phyloP scores from a whole-genome alignment of 2,888 invertebrate species.

The Tetrapedia diversipes region DNA sequence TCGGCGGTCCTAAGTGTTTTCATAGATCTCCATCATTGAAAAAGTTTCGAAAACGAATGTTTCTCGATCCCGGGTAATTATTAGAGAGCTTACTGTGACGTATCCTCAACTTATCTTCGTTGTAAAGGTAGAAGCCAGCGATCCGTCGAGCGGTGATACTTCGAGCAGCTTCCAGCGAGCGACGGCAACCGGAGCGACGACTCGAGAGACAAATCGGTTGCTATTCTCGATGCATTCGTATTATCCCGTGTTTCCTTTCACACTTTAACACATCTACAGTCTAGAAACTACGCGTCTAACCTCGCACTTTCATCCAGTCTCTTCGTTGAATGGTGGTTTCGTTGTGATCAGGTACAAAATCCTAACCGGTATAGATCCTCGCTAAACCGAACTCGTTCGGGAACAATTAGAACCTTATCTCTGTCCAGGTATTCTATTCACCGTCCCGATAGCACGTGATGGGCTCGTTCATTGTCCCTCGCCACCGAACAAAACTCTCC shows the following conservation, averaged over 20 bases:
- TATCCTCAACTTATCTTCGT: constrained; percentile 59
- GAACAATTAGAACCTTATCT: constrained; percentile 50
- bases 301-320: constrained; percentile 26
- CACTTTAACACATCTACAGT: constrained; percentile 37
- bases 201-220: constrained; percentile 4
- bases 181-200: constrained; percentile 66
- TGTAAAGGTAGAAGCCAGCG: constrained; percentile 41
- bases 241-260: constrained; percentile 18
- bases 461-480: constrained; percentile 38
- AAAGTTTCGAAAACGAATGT: not conserved
- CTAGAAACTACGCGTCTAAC: constrained; percentile 39
- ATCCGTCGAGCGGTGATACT: constrained; percentile 6
- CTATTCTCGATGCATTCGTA: not conserved
- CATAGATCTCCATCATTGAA: constrained; percentile 73
- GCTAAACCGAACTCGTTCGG: not conserved
- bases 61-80: not conserved
- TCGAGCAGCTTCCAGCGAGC: constrained; percentile 60
- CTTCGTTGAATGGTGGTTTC: constrained; percentile 56
- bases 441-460: constrained; percentile 45
- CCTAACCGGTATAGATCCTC: not conserved
- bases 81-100: constrained; percentile 17
- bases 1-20: constrained; percentile 66
- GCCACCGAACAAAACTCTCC: constrained; percentile 35
- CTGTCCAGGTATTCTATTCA: constrained; percentile 45
- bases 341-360: constrained; percentile 72